Base-by-base conservation (phyloP, 2,113 vertebrate species). In the Malurus alboscapulatus region DNA sequence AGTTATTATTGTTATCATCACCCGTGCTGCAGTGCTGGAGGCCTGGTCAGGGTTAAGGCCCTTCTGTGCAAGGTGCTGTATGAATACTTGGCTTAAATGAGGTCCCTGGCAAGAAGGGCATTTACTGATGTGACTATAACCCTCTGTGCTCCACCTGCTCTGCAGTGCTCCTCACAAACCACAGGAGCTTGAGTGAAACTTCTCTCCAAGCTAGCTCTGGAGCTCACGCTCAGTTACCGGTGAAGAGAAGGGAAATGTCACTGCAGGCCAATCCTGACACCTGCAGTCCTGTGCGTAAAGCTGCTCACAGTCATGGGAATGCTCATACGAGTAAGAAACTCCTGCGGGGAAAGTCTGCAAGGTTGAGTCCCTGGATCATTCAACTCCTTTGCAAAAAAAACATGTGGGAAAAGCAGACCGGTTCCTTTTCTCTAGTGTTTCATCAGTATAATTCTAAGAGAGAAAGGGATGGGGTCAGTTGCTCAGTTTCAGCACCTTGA, bases 271-370 rank as follows among this genome's bases (percentile, higher is more conserved):
- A 77, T 51, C 47, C 94, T 82, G 91, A 87, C 2, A 17, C 87
- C 87, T 80, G 88, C 48, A 66, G 90, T 80, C 25, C 40, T 91
- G 79, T 84, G 72, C 17, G 20, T 76, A 81, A 94, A 93, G 82
- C 90, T 86, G 76, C 78, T 94, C 81, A 80, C 54, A 61, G 71
- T 93, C 72, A 71, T 17, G 68, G 92, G 94, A 95, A 94, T 96
- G 94, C 91, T 94, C 63, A 11, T 47, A 17, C 2, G 50, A 89
- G 57, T 89, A 77, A 77, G 67, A 66, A 93, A 88, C 59, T 91
- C 53, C 69, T 20, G 61, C 1, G n/a, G 85, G 85, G 62, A 80
- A 88, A 51, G 59, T 55, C 87, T 94, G 79, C 63, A 58, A 74
- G 68, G 48, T 20, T 76, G 87, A 89, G 78, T 89, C 87, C 89